Percentiles rank a stretch among this genome's conserved stretches.
Conservation (phyloP, 2,888 invertebrate species). For the Crossocerus cetratus region DNA sequence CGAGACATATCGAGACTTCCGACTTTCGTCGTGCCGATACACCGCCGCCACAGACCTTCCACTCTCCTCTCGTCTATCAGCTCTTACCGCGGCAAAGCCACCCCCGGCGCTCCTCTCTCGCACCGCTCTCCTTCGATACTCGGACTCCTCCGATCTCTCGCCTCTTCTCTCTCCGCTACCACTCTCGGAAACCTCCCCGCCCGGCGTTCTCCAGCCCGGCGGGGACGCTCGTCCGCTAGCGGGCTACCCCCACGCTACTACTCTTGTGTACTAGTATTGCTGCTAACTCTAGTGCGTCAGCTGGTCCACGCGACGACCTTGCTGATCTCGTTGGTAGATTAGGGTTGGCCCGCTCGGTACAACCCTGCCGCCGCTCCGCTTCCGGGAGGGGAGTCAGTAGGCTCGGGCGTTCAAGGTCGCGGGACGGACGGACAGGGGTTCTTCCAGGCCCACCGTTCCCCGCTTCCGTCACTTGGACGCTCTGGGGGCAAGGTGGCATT, state of each 20-base stretch:
- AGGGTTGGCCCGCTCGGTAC: no score
- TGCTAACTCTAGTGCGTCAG: background rate
- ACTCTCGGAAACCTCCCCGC: background rate
- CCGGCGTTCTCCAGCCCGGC: background rate
- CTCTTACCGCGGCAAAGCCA: background rate
- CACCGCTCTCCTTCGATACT: conserved; percentile 26
- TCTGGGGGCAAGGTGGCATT: conserved; percentile 3
- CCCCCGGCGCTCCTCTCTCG: conserved; percentile 32
- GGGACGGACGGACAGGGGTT: no score
- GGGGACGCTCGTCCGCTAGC: conserved; percentile 12
- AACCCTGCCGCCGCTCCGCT: no score
- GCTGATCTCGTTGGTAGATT: no score
- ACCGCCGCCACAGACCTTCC: conserved; percentile 48
- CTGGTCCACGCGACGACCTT: background rate
- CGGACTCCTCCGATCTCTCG: conserved; percentile 9
- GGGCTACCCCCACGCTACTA: background rate
- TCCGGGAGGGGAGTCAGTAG: no score
- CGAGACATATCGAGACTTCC: conserved; percentile 6
- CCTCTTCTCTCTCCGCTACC: conserved; percentile 4
- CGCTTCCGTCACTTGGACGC: conserved; percentile 21
- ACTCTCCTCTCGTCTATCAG: conserved; percentile 30
- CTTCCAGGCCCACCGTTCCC: background rate
- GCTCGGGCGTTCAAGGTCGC: no score
- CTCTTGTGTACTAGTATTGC: background rate
- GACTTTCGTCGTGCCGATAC: conserved; percentile 53